Conservation (phyloP, 2,888 invertebrate genomes). For the Rhamnusium bicolor region DNA sequence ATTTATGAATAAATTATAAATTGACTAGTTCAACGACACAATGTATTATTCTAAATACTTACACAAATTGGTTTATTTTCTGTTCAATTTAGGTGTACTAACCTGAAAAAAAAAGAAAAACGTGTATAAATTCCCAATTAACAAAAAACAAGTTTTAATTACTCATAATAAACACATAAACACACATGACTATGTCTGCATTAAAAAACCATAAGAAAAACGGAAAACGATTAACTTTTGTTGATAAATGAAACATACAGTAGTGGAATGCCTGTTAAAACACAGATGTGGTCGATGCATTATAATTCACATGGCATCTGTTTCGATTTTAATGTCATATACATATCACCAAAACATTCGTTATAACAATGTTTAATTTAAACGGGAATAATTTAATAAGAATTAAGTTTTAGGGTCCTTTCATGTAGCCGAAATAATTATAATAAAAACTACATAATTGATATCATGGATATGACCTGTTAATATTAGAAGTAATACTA, state of each 20-base stretch:
- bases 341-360: not conserved
- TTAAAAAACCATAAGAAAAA: conserved; percentile 17
- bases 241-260: conserved; percentile 33
- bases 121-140: not conserved
- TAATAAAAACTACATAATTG: too few relatives aligned
- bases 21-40: conserved; percentile 23
- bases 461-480: too few relatives aligned
- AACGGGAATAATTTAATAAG: not conserved
- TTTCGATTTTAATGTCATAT: not conserved
- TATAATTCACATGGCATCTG: conserved; percentile 19
- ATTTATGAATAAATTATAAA: too few relatives aligned
- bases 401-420: not conserved
- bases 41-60: conserved; percentile 3
- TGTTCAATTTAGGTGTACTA: conserved; percentile 7
- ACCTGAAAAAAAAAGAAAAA: conserved; percentile 27
- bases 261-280: conserved; percentile 19
- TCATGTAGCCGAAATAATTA: too few relatives aligned
- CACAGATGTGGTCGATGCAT: conserved; percentile 15
- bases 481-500: not conserved
- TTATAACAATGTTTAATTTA: not conserved
- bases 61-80: not conserved
- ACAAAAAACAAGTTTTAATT: conserved; percentile 16
- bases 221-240: conserved; percentile 30
- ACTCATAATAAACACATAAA: conserved; percentile 28
- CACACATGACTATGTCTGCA: conserved; percentile 12